Base-by-base conservation (phyloP, 1,140 invertebrate species). In the Drosophila mojavensis region DNA sequence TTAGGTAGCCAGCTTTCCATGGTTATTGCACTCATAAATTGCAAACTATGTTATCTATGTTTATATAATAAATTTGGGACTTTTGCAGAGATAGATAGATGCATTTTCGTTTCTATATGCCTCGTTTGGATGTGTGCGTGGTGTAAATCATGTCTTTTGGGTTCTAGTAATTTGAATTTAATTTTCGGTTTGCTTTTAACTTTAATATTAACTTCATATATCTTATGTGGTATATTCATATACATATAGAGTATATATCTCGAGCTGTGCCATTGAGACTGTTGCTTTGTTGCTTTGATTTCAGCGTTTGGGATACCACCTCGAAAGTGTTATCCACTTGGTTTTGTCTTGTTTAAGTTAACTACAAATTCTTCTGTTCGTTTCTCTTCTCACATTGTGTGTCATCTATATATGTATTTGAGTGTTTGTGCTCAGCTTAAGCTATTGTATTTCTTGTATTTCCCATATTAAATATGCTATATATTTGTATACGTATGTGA, bases 141-240 rank as follows among this genome's bases (percentile, higher is more conserved):
- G 64, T 88, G 83, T 88, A 86, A 86, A 89, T 88, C 83, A 88
- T 89, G 83, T 88, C 83, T 88, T 50, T 88, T 83, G 83, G 84
- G 45, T 61, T 39, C 33, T 75, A 56, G 41, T 55, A 56, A 20
- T 73, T 55, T 51, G n/a, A 55, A 63, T 36, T 43, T 30, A 41
- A 62, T 10, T 7, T 68, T 68, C 65, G 28, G 62, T 54, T 58
- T 61, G 53, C 53, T 69, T 69, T 60, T 54, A 69, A 79, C 63
- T 55, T 68, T 65, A 66, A 36, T 17, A 28, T 30, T 33, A 48
- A 43, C 41, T 45, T 56, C 59, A 62, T 45, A 59, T 75, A 75
- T 75, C 33, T 73, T 78, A 63, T 75, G 67, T 66, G 60, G 5
- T 47, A 47, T 17, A 45, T 45, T 7, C 64, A 67, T 83, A 74